Evolutionary conservation across 2,888 invertebrate species (phyloP), one percentile per base, ranked within the genome.

Genomic region (Caenorhabditis plicata): DNA sequence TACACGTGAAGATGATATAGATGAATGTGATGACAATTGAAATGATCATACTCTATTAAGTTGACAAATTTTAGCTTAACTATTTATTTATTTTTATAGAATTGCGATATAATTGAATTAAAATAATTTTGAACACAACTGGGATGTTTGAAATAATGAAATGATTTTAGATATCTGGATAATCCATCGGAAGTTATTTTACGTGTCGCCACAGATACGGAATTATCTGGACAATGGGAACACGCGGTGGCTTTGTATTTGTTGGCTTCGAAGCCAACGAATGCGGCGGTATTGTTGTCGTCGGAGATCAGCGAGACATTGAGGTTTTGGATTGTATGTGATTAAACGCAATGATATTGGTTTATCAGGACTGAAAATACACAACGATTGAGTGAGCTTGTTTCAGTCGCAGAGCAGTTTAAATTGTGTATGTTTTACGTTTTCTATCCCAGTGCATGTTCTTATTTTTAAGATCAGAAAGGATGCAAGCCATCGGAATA

Each of bases 141-240:
- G 3, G 11, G 31, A 9, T 45, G 32, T 36, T 26, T 27, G 19
- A 36, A 43, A 44, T n/a, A 44, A 7, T 33, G 7, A 13, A 5
- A 13, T 26, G 27, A 27, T 55, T 65, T 9, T 54, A 70, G 69
- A 44, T 70, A 72, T 40, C 47, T 63, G 8, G 53, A 55, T n/a
- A 64, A 67, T 32, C 64, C 65, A 35, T 53, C 55, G 0, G 63
- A 70, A 20, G 63, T 78, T 0, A 78, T 78, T 40, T 66, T 53
- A 22, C 57, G 67, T 22, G 76, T 78, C 19, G 78, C 78, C 1
- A 40, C 25, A 1, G 78, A 78, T 52, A 73, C 74, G 4, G 67
- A 71, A 38, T 36, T 71, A n/a, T 56, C 61, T 29, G 78, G 78
- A 17, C 71, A 77, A 32, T 65, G 48, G 44, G 53, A 53, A 20